Base-by-base conservation (phyloP, 2,888 invertebrate genomes). In the Plebejus melissa region DNA sequence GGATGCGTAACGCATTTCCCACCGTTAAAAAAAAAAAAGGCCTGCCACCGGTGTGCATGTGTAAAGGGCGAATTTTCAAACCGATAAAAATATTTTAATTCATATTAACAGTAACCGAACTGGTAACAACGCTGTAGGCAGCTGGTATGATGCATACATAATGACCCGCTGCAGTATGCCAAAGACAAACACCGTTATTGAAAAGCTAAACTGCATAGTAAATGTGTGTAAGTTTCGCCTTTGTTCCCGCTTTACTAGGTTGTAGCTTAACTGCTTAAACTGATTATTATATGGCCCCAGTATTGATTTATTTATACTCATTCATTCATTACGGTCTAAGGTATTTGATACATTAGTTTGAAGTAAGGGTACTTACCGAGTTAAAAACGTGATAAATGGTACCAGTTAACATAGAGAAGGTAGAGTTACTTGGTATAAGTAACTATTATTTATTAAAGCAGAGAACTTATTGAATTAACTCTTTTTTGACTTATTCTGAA, bases 171-270 rank as follows among this genome's bases (percentile, higher is more conserved):
- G 77, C 78, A 80, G 83, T 84, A 83, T 84, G 81, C 80, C 82
- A 83, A 86, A 86, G 82, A 84, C 85, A 88, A 86, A 84, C 82
- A 83, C 75, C 77, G 79, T 83, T 84, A 84, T 84, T 85, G 84
- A 83, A 83, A 82, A 83, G 83, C 83, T 84, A 83, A 86, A 84
- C 83, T 85, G 81, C 82, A 85, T 83, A 82, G 85, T 84, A 84
- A 84, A 85, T 84, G 83, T 83, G 83, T 81, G 79, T 80, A 82
- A 82, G 81, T 82, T 82, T 81, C 81, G 78, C 78, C 78, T 79
- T 79, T 79, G 79, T 79, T 78, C 75, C 77, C 76, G 76, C 77
- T 78, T 78, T 79, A 76, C 77, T 77, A 76, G 74, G 77, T 77
- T 77, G 74, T 77, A 69, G 22, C 77, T 60, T 79, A 79, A 79